Conservation (phyloP, 2,113 vertebrate species). For the Protobothrops flavoviridis region DNA sequence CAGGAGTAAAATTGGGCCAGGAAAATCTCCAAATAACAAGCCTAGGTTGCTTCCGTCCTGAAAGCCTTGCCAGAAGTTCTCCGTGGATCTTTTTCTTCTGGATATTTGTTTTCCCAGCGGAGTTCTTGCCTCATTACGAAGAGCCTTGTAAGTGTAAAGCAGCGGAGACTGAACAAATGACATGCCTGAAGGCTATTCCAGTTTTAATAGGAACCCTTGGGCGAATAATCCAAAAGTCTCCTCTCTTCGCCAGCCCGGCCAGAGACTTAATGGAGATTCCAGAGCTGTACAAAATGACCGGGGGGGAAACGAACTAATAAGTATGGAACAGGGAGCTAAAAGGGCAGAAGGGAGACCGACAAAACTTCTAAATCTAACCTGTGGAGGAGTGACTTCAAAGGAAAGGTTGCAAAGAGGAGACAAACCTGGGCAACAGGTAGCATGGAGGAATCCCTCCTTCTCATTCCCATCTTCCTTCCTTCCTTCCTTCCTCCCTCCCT, state of each 20-base stretch:
- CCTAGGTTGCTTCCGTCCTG: neutral
- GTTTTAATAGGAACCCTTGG: neutral
- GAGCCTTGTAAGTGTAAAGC: neutral
- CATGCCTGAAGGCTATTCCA: neutral
- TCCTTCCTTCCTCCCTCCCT: too few relatives aligned
- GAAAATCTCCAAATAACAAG: neutral
- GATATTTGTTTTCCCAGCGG: neutral
- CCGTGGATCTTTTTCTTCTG: neutral
- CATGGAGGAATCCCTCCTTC: too few relatives aligned
- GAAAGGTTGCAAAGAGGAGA: neutral
- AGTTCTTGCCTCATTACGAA: neutral
- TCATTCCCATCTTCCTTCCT: too few relatives aligned
- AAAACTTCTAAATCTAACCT: neutral
- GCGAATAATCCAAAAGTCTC: neutral
- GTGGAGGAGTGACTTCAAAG: neutral
- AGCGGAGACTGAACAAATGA: neutral
- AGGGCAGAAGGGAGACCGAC: rapidly evolving
- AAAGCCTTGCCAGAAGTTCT: neutral
- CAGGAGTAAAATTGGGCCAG: neutral
- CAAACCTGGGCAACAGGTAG: neutral
- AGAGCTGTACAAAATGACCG: neutral
- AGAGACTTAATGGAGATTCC: neutral
- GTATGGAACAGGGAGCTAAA: neutral
- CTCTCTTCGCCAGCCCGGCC: neutral
- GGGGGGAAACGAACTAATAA: neutral